Percentiles rank a stretch among this genome's conserved stretches.
phyloP scores from a whole-genome alignment of 2,113 vertebrate species.

The Oncorhynchus keta region DNA sequence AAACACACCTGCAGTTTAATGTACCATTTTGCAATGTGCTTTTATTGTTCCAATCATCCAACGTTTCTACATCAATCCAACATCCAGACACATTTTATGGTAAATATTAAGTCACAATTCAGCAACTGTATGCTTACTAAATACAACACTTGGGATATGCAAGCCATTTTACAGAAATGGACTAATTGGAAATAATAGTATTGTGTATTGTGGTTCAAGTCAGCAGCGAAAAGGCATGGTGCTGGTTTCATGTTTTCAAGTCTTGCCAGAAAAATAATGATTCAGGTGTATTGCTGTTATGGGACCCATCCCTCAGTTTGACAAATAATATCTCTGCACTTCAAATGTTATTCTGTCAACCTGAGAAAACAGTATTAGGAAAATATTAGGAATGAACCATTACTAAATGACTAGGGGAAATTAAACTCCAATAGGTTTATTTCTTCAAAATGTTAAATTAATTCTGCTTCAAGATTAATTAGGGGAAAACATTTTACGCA shows the following conservation, averaged over 20 bases:
- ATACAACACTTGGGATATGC: constrained; percentile 46
- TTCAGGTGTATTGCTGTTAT: constrained; percentile 51
- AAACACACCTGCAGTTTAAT: not conserved
- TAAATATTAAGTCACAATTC: constrained; percentile 57
- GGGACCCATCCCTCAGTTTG: not conserved
- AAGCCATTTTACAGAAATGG: constrained; percentile 14
- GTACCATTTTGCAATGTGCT: constrained; percentile 4
- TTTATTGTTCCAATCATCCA: constrained; percentile 36
- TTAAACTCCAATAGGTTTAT: not conserved
- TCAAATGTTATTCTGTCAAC: constrained; percentile 20
- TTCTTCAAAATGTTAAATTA: too few species aligned
- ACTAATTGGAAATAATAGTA: not conserved
- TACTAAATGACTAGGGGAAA: not conserved
- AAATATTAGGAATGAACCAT: not conserved
- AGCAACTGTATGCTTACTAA: constrained; percentile 27
- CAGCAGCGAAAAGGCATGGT: constrained; percentile 46
- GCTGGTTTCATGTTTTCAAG: constrained; percentile 25
- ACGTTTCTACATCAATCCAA: constrained; percentile 7
- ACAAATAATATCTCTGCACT: constrained; percentile 14
- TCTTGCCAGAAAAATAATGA: constrained; percentile 20
- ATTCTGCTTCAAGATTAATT: too few species aligned
- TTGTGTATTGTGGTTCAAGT: constrained; percentile 24
- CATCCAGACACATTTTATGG: constrained; percentile 40
- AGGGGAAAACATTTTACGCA: not conserved
- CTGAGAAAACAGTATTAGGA: constrained; percentile 40